These are phyloP conservation scores for Eupithecia pulchellata DNA, from an alignment of 2,888 invertebrate species.

Conservation along the genomic window DNA sequence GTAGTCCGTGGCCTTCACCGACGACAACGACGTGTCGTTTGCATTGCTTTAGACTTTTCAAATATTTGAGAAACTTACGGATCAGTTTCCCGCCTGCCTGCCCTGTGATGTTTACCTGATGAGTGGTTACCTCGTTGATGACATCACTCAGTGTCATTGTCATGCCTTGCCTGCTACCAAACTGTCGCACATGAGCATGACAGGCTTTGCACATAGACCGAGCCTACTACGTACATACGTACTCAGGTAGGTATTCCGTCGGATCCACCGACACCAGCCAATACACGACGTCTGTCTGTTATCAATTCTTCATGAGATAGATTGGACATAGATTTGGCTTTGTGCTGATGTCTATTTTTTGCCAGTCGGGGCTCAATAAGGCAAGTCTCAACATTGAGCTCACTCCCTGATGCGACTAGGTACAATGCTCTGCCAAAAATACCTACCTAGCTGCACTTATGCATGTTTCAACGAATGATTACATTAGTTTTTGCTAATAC, in stretches of 20 bases:
- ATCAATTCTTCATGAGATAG: slow-evolving; percentile 9
- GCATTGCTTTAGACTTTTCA: slow-evolving; percentile 10
- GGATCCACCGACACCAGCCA: neutral
- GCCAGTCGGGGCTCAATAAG: slow-evolving; percentile 28
- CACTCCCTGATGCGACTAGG: slow-evolving; percentile 11
- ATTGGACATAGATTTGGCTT: slow-evolving; percentile 9
- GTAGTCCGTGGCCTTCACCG: slow-evolving; percentile 12
- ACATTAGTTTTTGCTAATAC: no score
- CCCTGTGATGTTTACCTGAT: neutral
- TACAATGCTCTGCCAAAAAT: slow-evolving; percentile 34
- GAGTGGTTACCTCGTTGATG: neutral
- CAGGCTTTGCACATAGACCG: no score
- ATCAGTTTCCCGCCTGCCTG: neutral
- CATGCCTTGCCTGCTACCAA: no score
- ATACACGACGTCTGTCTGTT: neutral
- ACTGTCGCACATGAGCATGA: neutral
- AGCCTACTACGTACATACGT: neutral
- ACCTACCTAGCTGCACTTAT: no score
- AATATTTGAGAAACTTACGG: neutral
- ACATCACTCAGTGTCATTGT: neutral
- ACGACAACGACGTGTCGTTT: no score
- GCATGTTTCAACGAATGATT: no score
- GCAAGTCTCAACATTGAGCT: slow-evolving; percentile 37
- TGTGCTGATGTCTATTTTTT: slow-evolving; percentile 16
- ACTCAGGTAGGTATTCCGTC: no score